A percentile compares a stretch with the other conserved stretches of the same genome.
These are phyloP conservation scores for Florisuga fusca DNA, from an alignment of 2,797 vertebrate species.

Conservation along the genomic window DNA sequence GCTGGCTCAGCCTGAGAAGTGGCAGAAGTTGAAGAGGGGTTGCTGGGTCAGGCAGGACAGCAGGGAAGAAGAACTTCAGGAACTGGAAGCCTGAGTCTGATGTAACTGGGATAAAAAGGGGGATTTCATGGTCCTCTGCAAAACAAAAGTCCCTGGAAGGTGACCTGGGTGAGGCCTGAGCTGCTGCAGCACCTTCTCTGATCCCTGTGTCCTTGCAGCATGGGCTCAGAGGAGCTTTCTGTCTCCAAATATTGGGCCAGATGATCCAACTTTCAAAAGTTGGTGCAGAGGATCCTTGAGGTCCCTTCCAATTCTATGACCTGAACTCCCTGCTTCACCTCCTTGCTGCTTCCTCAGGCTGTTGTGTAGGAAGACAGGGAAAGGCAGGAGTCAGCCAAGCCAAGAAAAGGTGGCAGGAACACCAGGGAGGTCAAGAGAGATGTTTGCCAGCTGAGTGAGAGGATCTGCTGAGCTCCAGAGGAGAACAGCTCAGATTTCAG, in stretches of 20 bases:
- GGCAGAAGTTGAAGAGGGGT: neutral
- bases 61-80: neutral
- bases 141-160: neutral
- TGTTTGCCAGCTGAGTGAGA: neutral
- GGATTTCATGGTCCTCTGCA: neutral
- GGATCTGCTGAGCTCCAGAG: neutral
- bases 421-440: neutral
- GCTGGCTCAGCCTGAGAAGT: neutral
- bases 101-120: neutral
- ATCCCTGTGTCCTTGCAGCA: rapidly evolving
- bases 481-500: neutral
- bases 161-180: neutral
- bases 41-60: neutral
- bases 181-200: neutral
- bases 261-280: too few species aligned
- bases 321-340: too few species aligned
- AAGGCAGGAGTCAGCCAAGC: neutral
- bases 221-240: rapidly evolving
- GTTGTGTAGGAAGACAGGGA: neutral
- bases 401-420: neutral
- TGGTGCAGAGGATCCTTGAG: too few species aligned
- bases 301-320: too few species aligned
- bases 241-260: neutral
- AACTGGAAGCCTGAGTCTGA: neutral
- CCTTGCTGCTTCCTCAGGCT: neutral